Evolutionary conservation across 1,140 invertebrate genomes (phyloP).

Genomic region (Aphelenchoides besseyi): DNA sequence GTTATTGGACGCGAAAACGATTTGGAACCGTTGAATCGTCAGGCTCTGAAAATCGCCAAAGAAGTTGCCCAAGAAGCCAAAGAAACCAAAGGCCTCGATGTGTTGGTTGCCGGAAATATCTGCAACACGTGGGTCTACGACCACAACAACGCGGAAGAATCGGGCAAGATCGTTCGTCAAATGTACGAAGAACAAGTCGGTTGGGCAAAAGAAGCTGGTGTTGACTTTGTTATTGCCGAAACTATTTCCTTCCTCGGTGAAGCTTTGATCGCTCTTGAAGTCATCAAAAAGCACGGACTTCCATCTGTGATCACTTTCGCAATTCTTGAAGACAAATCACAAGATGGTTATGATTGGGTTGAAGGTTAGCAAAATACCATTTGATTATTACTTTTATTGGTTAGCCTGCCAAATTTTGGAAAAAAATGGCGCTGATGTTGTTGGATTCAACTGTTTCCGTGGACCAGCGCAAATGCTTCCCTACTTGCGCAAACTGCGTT

Average conservation of each 20-base stretch:
- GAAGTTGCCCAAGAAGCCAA: constrained; percentile 52
- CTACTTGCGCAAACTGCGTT: constrained; percentile 12
- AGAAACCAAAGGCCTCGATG: constrained; percentile 29
- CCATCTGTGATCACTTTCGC: constrained; percentile 53
- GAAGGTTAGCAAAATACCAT: background rate
- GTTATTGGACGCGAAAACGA: constrained; percentile 57
- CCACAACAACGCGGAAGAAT: constrained; percentile 27
- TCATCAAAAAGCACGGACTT: constrained; percentile 53
- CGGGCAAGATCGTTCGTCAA: background rate
- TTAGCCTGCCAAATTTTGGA: constrained; percentile 52
- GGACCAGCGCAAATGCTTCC: constrained; percentile 55
- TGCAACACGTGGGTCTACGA: constrained; percentile 56
- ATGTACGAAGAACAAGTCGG: constrained; percentile 57
- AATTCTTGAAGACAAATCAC: constrained; percentile 24
- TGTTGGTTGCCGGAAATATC: constrained; percentile 60
- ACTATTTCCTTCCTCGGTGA: constrained; percentile 57
- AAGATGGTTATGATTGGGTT: constrained; percentile 15
- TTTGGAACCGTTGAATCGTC: constrained; percentile 46
- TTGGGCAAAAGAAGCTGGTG: constrained; percentile 56
- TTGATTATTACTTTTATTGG: constrained; percentile 23
- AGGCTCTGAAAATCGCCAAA: constrained; percentile 57
- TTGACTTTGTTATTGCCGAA: constrained; percentile 61
- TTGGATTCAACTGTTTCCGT: constrained; percentile 58
- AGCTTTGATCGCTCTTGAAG: constrained; percentile 55
- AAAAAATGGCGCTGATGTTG: constrained; percentile 58